A percentile compares a stretch with the other conserved stretches of the same genome.
Evolutionary conservation across 2,797 vertebrate genomes (phyloP).

Genomic region (Acridotheres tristis): DNA sequence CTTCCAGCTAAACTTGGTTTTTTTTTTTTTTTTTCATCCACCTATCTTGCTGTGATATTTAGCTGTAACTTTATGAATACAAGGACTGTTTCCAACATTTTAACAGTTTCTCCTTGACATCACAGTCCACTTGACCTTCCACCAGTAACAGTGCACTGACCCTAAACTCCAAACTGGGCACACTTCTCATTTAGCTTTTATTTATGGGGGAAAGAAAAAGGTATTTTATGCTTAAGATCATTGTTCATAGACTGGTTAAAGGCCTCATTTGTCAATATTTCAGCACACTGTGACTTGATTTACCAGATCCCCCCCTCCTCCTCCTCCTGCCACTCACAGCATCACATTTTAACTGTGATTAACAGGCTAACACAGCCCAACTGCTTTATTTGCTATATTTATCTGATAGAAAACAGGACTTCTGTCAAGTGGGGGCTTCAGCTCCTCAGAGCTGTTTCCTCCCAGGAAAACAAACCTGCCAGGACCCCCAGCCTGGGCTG

Average conservation of each 20-base stretch:
- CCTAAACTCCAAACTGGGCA: neutral
- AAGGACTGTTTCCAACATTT: neutral
- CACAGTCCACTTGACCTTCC: neutral
- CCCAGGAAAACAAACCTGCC: neutral
- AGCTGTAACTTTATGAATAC: neutral
- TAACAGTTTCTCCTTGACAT: neutral
- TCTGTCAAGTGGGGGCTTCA: neutral
- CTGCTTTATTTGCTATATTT: neutral
- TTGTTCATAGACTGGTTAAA: neutral
- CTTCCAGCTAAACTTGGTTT: neutral
- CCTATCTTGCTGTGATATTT: neutral
- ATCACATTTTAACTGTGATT: neutral
- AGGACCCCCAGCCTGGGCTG: neutral
- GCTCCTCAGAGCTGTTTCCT: neutral
- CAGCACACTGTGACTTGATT: neutral
- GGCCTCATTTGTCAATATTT: neutral
- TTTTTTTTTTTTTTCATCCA: neutral
- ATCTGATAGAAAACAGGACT: neutral
- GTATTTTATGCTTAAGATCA: neutral
- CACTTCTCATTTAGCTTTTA: neutral
- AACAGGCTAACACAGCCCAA: neutral
- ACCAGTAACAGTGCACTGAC: accelerated
- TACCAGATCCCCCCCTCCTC: neutral
- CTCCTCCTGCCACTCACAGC: neutral
- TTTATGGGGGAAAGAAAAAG: accelerated